Conservation (phyloP, 2,888 invertebrate genomes). For the Chloromyia formosa region DNA sequence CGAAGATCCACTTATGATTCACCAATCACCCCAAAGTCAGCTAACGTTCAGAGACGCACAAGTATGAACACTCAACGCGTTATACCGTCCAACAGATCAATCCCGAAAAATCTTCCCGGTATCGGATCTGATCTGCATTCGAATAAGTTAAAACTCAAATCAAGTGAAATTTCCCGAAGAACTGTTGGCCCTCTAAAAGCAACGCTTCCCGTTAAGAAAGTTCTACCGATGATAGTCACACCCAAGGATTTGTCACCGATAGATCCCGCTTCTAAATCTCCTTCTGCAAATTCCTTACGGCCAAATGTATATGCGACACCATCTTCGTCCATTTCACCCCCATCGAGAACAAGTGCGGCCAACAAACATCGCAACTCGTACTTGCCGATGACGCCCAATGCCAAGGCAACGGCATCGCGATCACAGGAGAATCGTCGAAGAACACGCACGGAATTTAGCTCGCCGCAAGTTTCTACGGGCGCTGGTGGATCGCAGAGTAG, state of each 20-base stretch:
- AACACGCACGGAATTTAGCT: neutral
- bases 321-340: slow-evolving; percentile 49
- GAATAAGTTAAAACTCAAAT: slow-evolving; percentile 47
- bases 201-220: slow-evolving; percentile 55
- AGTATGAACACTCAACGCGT: neutral
- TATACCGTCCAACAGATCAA: neutral
- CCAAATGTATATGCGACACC: slow-evolving; percentile 53
- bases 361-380: slow-evolving; percentile 51
- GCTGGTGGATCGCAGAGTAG: too few relatives aligned
- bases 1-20: neutral
- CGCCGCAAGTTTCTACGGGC: neutral
- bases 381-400: slow-evolving; percentile 52
- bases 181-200: slow-evolving; percentile 55
- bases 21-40: neutral
- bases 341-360: slow-evolving; percentile 50
- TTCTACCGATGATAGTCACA: slow-evolving; percentile 53
- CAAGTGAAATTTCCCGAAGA: slow-evolving; percentile 51
- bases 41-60: slow-evolving; percentile 2
- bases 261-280: slow-evolving; percentile 18
- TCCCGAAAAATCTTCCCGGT: slow-evolving; percentile 15
- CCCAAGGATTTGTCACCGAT: slow-evolving; percentile 51
- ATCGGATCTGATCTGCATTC: neutral
- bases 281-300: neutral
- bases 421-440: neutral
- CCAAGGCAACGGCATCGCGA: slow-evolving; percentile 40